phyloP scores from a whole-genome alignment of 2,888 invertebrate genomes.

The Lithophane socia region DNA sequence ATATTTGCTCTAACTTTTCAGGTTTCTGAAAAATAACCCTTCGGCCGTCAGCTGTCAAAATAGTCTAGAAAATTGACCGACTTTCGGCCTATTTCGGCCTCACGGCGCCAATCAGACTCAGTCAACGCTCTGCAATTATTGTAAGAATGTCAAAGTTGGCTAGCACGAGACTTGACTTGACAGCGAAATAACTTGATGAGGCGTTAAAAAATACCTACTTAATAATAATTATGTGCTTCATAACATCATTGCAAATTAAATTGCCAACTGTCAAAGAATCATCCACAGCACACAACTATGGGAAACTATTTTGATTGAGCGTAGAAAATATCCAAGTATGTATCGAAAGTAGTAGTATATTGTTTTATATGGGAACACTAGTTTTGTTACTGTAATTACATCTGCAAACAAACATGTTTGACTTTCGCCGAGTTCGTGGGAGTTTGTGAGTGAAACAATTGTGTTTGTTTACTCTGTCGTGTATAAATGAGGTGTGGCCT shows the following conservation, averaged over 20 bases:
- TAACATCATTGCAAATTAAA: not conserved
- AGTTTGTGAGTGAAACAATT: not conserved
- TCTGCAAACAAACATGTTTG: not conserved
- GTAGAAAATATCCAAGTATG: slow-evolving; percentile 8
- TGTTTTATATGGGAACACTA: slow-evolving; percentile 29
- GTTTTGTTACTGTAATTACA: slow-evolving; percentile 8
- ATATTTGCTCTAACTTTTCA: too few relatives aligned
- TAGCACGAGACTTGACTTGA: not conserved
- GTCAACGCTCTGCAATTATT: too few relatives aligned
- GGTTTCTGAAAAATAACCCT: too few relatives aligned
- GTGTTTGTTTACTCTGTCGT: slow-evolving; percentile 8
- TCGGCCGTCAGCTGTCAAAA: too few relatives aligned
- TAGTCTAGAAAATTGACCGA: too few relatives aligned
- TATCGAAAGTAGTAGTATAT: slow-evolving; percentile 32
- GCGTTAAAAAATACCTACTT: not conserved
- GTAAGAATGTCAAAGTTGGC: too few relatives aligned
- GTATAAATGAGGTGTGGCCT: not conserved
- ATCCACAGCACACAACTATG: slow-evolving; percentile 2
- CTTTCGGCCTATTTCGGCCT: too few relatives aligned
- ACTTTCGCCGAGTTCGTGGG: slow-evolving; percentile 40
- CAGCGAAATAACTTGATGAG: not conserved
- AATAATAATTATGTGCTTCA: not conserved
- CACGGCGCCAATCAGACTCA: too few relatives aligned
- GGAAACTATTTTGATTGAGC: slow-evolving; percentile 26
- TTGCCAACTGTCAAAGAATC: not conserved